Evolutionary conservation across 92 coral and sea anemone genomes (phyloP).

Genomic region (Phymanthus crucifer): DNA sequence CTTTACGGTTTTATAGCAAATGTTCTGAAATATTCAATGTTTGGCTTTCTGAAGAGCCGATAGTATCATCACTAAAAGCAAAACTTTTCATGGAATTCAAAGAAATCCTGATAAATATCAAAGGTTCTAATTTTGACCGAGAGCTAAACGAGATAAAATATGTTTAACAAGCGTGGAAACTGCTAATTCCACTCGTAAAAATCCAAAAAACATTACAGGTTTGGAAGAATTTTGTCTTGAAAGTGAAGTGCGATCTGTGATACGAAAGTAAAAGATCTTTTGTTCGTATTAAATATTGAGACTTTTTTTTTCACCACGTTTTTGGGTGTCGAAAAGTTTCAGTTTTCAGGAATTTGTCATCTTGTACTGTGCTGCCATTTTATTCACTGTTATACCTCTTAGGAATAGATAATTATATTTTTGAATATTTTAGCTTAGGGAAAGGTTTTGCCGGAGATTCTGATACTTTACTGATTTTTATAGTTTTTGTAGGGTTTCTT

Average conservation of each 20-base stretch:
- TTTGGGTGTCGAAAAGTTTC: neutral
- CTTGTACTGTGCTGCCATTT: no score
- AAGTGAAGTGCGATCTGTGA: neutral
- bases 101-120: conserved; percentile 5
- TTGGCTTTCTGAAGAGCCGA: conserved; percentile 6
- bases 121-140: neutral
- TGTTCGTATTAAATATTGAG: neutral
- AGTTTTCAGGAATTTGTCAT: neutral
- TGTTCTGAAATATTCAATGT: conserved; percentile 32
- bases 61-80: conserved; percentile 30
- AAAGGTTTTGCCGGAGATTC: no score
- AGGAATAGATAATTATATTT: no score
- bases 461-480: neutral
- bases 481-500: neutral
- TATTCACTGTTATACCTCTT: no score
- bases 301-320: neutral
- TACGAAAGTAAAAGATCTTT: neutral
- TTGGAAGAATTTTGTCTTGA: neutral
- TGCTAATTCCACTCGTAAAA: neutral
- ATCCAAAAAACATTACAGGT: neutral
- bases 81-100: neutral
- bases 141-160: neutral
- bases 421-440: no score
- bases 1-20: neutral
- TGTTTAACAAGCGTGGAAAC: neutral